Base-by-base conservation (phyloP, 1,140 invertebrate genomes). In the Copidosoma floridanum region DNA sequence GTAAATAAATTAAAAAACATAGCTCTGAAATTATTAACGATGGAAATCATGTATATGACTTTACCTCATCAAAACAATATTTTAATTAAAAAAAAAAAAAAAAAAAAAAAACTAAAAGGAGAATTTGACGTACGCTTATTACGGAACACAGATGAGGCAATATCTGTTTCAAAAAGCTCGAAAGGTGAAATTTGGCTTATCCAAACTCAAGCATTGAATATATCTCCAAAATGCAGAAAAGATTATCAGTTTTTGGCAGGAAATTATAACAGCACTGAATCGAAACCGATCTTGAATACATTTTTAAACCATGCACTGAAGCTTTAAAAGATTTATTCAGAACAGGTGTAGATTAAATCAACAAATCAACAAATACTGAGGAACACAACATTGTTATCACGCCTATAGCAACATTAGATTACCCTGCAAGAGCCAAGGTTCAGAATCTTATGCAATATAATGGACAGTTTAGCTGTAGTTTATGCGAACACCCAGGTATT, bases 61-160 rank as follows among this genome's bases (percentile, higher is more conserved):
- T 65, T 23, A 55, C 44, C 32, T 40, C 27, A 14, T 55, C 55
- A 10, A 24, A 37, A 12, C 56, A 59, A 37, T 65, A 62, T 14
- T n/a, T n/a, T n/a, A n/a, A n/a, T n/a, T n/a, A n/a, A n/a, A n/a
- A 59, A 44, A 38, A 51, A 55, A 32, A 11, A 63, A 3, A 57
- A 50, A 12, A 61, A 8, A 61, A 58, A 57, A 24, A 32, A 24
- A 7, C 40, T 2, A 23, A 12, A 14, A 43, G 27, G 58, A 60
- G 44, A 41, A n/a, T 27, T 40, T 18, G 20, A 46, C 46, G 21
- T 66, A 1, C 37, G 5, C 27, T 46, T 64, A 24, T 41, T 61
- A 20, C 60, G 53, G 57, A 64, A 61, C 46, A 61, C 50, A 0
- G 65, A 66, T 51, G 61, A 61, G 0, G 23, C 12, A 4, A 5